phyloP scores from a whole-genome alignment of 1,140 invertebrate genomes.

The Venturia canescens region DNA sequence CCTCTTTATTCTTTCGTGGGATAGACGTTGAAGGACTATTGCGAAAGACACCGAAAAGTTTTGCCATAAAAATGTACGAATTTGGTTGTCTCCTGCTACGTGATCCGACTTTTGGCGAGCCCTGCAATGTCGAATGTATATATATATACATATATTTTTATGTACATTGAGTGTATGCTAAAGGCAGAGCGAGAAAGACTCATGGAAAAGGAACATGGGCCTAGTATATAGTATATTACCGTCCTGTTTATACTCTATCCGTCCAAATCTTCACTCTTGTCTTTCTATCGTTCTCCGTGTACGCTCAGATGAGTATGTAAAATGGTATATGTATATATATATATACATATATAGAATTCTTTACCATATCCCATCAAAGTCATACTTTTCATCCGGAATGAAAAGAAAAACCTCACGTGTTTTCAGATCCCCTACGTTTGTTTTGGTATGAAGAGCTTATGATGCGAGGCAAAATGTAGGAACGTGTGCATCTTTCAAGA shows the following conservation, averaged over 20 bases:
- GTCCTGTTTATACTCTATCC: conserved; percentile 21
- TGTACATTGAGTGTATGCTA: background rate
- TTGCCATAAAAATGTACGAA: conserved; percentile 41
- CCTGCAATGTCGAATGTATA: background rate
- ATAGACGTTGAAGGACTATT: conserved; percentile 37
- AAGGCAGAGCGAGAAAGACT: background rate
- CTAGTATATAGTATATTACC: background rate
- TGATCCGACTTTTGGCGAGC: conserved; percentile 37
- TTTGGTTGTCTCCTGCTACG: conserved; percentile 33
- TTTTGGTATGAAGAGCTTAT: too few species aligned
- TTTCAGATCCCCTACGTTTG: too few species aligned
- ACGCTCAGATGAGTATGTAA: background rate
- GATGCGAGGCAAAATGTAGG: too few species aligned
- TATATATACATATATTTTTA: background rate
- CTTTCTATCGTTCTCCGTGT: background rate
- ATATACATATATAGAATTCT: too few species aligned
- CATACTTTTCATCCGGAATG: background rate
- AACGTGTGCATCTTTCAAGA: too few species aligned
- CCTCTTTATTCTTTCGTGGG: conserved; percentile 23
- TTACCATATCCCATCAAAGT: background rate
- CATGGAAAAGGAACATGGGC: background rate
- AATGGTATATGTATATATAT: background rate
- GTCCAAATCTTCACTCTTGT: conserved; percentile 11
- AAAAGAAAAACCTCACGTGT: too few species aligned
- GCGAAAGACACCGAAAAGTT: conserved; percentile 37